Evolutionary conservation across 23 tunicate species (phyloP).

Genomic region (Styela clava): DNA sequence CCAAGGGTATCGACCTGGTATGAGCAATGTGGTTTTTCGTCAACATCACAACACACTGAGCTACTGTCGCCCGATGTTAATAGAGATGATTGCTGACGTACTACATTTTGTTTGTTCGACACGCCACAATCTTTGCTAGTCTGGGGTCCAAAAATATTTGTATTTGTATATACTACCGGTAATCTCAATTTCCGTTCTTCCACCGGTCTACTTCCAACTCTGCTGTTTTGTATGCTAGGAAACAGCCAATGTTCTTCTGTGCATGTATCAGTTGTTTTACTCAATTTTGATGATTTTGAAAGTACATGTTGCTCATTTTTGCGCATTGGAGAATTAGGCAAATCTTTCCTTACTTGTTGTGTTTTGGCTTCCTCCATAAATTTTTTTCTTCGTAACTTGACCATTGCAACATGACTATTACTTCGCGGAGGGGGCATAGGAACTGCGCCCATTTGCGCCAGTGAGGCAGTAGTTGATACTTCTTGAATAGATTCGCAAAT

Average conservation of each 20-base stretch:
- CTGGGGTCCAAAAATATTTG: neutral
- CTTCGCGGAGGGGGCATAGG: neutral
- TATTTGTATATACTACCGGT: neutral
- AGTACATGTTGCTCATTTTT: neutral
- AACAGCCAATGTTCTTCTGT: neutral
- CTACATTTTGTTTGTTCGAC: neutral
- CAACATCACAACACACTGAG: neutral
- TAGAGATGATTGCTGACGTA: neutral
- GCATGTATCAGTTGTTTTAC: too few species aligned
- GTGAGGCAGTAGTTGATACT: neutral
- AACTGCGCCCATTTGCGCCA: neutral
- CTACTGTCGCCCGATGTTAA: neutral
- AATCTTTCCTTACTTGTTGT: neutral
- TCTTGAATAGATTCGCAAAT: neutral
- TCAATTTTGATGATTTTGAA: too few species aligned
- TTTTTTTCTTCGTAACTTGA: neutral
- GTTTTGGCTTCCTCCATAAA: neutral
- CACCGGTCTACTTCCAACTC: neutral
- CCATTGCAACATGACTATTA: neutral
- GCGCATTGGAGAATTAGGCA: neutral
- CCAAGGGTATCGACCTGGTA: constrained; percentile 1
- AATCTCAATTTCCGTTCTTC: neutral
- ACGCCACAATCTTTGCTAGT: neutral
- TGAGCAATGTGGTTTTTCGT: neutral
- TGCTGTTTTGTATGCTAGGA: neutral